Conservation (phyloP, 2,797 vertebrate species). For the Chloroceryle inda region DNA sequence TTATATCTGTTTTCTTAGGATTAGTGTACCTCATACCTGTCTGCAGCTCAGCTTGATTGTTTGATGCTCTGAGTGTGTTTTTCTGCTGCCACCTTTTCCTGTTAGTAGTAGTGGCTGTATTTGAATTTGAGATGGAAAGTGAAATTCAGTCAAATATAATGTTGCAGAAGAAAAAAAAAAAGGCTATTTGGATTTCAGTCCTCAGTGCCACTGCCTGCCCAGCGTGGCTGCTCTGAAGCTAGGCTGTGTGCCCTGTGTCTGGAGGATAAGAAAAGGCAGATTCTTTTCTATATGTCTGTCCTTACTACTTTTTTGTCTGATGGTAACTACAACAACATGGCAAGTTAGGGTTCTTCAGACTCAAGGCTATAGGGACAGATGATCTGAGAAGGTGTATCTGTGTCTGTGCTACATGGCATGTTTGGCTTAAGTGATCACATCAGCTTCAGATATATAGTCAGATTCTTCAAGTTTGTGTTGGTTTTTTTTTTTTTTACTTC, state of each 20-base stretch:
- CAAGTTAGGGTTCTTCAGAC: background rate
- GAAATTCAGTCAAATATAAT: background rate
- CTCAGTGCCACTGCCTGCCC: rapidly evolving
- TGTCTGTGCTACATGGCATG: background rate
- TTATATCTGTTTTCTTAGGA: background rate
- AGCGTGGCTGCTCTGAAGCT: background rate
- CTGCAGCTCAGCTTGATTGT: background rate
- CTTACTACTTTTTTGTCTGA: background rate
- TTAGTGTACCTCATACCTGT: background rate
- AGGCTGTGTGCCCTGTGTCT: background rate
- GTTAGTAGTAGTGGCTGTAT: background rate
- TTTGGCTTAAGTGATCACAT: background rate
- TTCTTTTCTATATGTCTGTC: background rate
- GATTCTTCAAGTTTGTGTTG: background rate
- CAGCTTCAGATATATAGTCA: background rate
- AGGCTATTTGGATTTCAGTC: background rate
- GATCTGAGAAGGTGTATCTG: background rate
- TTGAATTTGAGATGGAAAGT: background rate
- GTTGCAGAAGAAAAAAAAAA: background rate
- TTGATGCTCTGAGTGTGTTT: background rate
- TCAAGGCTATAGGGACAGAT: background rate
- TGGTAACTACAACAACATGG: background rate
- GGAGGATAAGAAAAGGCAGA: background rate
- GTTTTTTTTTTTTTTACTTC: background rate
- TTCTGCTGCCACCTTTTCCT: background rate